phyloP scores from a whole-genome alignment of 2,113 vertebrate genomes.

The Helogale parvula region DNA sequence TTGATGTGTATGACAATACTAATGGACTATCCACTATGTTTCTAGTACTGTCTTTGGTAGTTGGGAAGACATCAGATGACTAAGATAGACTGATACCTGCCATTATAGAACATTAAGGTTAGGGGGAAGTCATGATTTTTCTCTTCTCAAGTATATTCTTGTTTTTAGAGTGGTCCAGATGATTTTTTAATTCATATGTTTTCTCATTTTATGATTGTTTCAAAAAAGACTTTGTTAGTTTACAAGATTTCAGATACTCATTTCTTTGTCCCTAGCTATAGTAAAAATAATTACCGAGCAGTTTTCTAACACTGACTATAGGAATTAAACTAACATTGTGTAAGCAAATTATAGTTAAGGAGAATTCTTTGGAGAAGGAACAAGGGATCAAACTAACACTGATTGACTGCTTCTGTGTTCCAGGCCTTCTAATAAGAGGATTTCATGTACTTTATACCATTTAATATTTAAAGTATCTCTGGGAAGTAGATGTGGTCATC shows the following conservation, averaged over 20 bases:
- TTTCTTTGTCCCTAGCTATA: not conserved
- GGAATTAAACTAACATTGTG: not conserved
- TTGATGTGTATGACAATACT: not conserved
- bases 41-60: not conserved
- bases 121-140: not conserved
- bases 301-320: not conserved
- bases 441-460: not conserved
- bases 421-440: not conserved
- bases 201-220: constrained; percentile 40
- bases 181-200: not conserved
- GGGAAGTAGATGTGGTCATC: not conserved
- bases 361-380: not conserved
- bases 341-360: not conserved
- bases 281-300: not conserved
- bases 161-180: not conserved
- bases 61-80: not conserved
- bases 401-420: not conserved
- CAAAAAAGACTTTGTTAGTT: not conserved
- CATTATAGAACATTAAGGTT: not conserved
- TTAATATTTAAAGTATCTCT: constrained; percentile 11
- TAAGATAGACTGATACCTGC: not conserved
- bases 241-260: not conserved
- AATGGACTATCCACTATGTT: not conserved
- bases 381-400: not conserved
- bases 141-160: not conserved